phyloP scores from a whole-genome alignment of 1,140 invertebrate genomes.

The Vollenhovia emeryi region DNA sequence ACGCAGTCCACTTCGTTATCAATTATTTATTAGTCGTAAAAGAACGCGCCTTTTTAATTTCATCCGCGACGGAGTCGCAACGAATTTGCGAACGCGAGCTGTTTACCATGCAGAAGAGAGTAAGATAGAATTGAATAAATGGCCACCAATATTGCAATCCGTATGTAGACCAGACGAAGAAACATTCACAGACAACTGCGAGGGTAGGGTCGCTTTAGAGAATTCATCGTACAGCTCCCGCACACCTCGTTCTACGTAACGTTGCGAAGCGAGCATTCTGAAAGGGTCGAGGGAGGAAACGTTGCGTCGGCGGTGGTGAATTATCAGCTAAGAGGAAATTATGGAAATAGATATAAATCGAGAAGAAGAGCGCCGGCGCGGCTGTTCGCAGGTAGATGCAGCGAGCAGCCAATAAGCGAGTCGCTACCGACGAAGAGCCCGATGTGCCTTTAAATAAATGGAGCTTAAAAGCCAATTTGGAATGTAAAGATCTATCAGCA shows the following conservation, averaged over 20 bases:
- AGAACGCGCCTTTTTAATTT: background rate
- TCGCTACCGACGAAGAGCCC: slow-evolving; percentile 43
- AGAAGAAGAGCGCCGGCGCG: slow-evolving; percentile 69
- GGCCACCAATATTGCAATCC: background rate
- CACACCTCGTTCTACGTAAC: slow-evolving; percentile 61
- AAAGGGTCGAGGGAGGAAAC: slow-evolving; percentile 41
- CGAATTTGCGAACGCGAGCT: background rate
- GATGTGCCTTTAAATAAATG: slow-evolving; percentile 75
- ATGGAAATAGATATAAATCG: slow-evolving; percentile 84
- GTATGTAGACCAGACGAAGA: background rate
- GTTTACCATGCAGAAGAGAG: background rate
- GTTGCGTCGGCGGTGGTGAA: slow-evolving; percentile 68
- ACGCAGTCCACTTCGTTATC: background rate
- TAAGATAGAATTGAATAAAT: background rate
- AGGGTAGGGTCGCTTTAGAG: background rate
- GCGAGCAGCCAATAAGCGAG: slow-evolving; percentile 60
- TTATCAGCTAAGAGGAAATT: slow-evolving; percentile 83
- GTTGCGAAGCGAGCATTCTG: slow-evolving; percentile 66
- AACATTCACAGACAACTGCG: background rate
- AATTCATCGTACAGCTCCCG: background rate
- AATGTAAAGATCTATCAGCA: slow-evolving; percentile 79
- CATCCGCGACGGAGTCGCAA: background rate
- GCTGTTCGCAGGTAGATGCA: slow-evolving; percentile 51
- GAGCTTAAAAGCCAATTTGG: slow-evolving; percentile 76
- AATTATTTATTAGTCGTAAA: background rate